A percentile compares a stretch with the other conserved stretches of the same genome.
Conservation (phyloP, 2,113 vertebrate genomes). For the Anarrhichthys ocellatus region DNA sequence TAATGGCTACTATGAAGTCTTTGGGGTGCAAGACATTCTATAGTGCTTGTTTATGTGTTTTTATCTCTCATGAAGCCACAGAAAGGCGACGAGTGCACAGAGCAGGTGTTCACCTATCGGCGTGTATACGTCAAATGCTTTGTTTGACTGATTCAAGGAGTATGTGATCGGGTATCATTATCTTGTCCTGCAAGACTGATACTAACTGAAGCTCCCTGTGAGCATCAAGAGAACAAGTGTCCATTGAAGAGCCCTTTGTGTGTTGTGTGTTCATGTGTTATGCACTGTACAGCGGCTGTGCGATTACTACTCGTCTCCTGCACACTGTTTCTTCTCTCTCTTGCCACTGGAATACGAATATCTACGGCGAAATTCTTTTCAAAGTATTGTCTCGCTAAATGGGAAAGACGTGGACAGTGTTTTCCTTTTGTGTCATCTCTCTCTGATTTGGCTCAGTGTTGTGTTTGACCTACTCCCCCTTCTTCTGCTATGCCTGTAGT, state of each 20-base stretch:
- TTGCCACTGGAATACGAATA: constrained; percentile 46
- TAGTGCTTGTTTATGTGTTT: constrained; percentile 37
- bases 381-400: constrained; percentile 52
- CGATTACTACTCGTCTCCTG: constrained; percentile 59
- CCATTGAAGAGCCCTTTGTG: constrained; percentile 82
- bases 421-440: constrained; percentile 67
- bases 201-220: constrained; percentile 62
- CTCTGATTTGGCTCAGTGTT: constrained; percentile 78
- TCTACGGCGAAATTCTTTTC: constrained; percentile 40
- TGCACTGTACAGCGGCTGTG: constrained; percentile 57
- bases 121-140: constrained; percentile 33
- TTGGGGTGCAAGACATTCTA: constrained; percentile 65
- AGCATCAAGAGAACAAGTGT: constrained; percentile 70
- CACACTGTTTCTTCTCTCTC: constrained; percentile 75
- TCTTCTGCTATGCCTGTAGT: constrained; percentile 75
- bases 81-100: constrained; percentile 38
- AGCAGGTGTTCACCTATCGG: constrained; percentile 52
- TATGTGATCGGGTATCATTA: constrained; percentile 57
- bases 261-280: constrained; percentile 72
- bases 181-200: constrained; percentile 81
- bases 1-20: constrained; percentile 69
- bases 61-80: constrained; percentile 42
- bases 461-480: constrained; percentile 85
- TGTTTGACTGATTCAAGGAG: constrained; percentile 52
- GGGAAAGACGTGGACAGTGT: constrained; percentile 29